These are phyloP conservation scores for Eira barbara DNA, from an alignment of 2,113 vertebrate species.

Conservation along the genomic window DNA sequence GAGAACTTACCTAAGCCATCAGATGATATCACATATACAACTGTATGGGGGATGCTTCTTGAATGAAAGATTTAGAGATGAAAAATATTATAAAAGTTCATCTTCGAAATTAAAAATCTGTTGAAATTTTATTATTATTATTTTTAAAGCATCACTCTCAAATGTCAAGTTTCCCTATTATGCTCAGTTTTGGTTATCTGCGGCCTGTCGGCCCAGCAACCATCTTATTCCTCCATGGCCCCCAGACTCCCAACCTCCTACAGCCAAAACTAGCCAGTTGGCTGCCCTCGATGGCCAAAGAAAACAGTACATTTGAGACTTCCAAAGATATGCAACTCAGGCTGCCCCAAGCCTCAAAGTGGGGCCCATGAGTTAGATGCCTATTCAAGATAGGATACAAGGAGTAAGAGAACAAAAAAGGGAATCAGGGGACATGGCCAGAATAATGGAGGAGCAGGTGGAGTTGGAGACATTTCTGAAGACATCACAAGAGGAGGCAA, in stretches of 20 bases:
- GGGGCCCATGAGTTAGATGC: neutral
- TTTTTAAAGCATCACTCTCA: neutral
- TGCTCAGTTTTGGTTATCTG: neutral
- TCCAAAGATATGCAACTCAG: neutral
- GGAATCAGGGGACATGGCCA: neutral
- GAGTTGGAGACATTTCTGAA: neutral
- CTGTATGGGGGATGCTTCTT: neutral
- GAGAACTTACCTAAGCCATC: neutral
- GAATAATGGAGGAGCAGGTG: too few relatives aligned
- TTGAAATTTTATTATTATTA: neutral
- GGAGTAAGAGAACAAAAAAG: neutral
- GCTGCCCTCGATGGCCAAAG: neutral
- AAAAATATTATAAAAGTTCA: neutral
- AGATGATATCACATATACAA: neutral
- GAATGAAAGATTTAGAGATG: constrained; percentile 42
- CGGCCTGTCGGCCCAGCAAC: neutral
- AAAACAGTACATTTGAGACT: neutral
- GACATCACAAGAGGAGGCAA: neutral
- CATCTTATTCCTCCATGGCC: neutral
- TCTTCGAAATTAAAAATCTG: neutral
- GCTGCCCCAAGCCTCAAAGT: neutral
- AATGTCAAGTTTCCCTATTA: neutral
- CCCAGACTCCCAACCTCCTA: neutral
- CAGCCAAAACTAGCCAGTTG: neutral
- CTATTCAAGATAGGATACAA: neutral